Percentiles rank a stretch among this genome's conserved stretches.
phyloP scores from a whole-genome alignment of 2,797 vertebrate species.

The Tapera naevia region DNA sequence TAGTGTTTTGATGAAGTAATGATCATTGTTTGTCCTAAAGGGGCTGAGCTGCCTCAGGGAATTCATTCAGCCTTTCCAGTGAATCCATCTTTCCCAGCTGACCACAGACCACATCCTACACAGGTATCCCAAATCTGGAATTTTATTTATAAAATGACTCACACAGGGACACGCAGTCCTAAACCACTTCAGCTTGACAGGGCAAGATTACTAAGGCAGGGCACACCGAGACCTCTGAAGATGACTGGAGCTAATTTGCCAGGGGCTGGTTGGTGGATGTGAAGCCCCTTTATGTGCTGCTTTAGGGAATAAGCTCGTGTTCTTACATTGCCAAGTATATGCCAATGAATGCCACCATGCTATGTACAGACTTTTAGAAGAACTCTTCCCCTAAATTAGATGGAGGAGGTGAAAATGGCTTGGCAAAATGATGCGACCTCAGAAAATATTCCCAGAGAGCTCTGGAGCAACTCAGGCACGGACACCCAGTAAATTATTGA shows the following conservation, averaged over 20 bases:
- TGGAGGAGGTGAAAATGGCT: conserved; percentile 29
- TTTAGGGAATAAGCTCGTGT: not conserved
- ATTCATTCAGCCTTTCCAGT: not conserved
- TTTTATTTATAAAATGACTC: conserved; percentile 65
- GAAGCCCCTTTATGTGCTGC: conserved; percentile 26
- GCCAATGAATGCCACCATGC: conserved; percentile 17
- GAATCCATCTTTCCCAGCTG: not conserved
- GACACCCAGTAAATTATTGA: not conserved
- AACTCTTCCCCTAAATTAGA: not conserved
- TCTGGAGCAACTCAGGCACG: not conserved
- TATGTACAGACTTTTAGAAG: conserved; percentile 47
- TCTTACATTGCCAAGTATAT: conserved; percentile 28
- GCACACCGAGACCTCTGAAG: not conserved
- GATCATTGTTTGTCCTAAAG: not conserved
- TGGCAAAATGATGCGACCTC: not conserved
- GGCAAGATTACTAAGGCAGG: not conserved
- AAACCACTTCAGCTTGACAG: not conserved
- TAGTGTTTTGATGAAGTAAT: not conserved
- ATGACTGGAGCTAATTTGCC: not conserved
- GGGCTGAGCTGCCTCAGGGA: not conserved
- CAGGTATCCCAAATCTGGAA: not conserved
- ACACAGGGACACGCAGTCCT: not conserved
- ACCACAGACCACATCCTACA: conserved; percentile 5
- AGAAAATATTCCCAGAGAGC: not conserved
- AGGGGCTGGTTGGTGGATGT: not conserved